phyloP scores from a whole-genome alignment of 2,797 vertebrate species.

The Megalops cyprinoides region DNA sequence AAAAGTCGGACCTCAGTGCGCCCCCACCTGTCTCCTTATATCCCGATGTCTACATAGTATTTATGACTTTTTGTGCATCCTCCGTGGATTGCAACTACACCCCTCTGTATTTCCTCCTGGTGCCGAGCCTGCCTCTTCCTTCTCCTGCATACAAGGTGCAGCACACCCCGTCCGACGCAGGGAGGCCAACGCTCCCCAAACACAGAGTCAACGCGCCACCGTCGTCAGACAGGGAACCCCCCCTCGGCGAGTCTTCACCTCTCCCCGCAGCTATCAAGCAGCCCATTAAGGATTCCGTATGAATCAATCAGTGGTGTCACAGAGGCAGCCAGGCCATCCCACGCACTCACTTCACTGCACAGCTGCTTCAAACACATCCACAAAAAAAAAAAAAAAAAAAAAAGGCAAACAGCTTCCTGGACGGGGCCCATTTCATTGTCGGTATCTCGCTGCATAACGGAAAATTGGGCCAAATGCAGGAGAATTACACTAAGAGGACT shows the following conservation, averaged over 20 bases:
- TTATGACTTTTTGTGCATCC: no score
- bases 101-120: neutral
- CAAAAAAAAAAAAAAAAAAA: no score
- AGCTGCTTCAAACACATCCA: conserved; percentile 14
- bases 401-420: neutral
- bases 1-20: no score
- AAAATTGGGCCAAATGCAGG: neutral
- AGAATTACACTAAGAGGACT: neutral
- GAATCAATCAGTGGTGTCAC: conserved; percentile 38
- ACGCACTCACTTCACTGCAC: conserved; percentile 28
- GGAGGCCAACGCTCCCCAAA: neutral
- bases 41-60: no score
- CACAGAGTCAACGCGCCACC: neutral
- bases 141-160: neutral
- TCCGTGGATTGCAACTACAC: neutral
- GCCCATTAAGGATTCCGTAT: conserved; percentile 3
- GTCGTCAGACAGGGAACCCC: neutral
- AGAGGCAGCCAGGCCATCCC: conserved; percentile 38
- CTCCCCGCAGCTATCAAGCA: neutral
- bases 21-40: no score
- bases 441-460: neutral
- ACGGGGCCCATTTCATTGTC: neutral
- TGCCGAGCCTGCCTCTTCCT: neutral
- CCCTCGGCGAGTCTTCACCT: neutral
- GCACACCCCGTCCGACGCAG: neutral